Percentiles rank a stretch among this genome's conserved stretches.
Conservation (phyloP, 2,113 vertebrate species). For the Melanostigma gelatinosum region DNA sequence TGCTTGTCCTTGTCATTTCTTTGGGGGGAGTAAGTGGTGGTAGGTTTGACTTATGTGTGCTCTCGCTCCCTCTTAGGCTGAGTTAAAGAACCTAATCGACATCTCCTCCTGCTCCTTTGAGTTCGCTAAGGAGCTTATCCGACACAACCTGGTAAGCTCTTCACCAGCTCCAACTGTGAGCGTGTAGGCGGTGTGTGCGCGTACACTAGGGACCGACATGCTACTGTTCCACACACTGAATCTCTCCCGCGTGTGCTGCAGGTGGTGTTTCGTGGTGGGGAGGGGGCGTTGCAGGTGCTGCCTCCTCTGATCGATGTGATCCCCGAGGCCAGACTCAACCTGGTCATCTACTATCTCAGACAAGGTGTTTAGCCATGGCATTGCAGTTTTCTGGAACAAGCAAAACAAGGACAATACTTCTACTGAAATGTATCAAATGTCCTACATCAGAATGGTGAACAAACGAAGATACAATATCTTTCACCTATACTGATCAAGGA, state of each 20-base stretch:
- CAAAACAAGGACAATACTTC: neutral
- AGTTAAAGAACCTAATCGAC: conserved; percentile 95
- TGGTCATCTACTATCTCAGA: conserved; percentile 97
- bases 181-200: neutral
- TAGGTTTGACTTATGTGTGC: conserved; percentile 7
- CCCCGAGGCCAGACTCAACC: conserved; percentile 95
- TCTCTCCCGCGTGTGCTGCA: conserved; percentile 59
- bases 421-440: neutral
- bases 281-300: conserved; percentile 94
- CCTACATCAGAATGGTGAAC: neutral
- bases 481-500: neutral
- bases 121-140: conserved; percentile 98
- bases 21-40: neutral
- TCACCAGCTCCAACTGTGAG: conserved; percentile 6
- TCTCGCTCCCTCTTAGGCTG: conserved; percentile 81
- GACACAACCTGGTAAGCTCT: conserved; percentile 92
- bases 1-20: conserved; percentile 4
- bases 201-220: conserved; percentile 7
- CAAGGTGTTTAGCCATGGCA: conserved; percentile 86
- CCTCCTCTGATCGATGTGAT: conserved; percentile 97
- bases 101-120: conserved; percentile 93
- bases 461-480: neutral
- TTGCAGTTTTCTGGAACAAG: neutral
- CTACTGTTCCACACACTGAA: conserved; percentile 14
- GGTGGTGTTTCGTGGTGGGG: conserved; percentile 96